Evolutionary conservation across 1,140 invertebrate species (phyloP), one percentile per base, ranked within the genome.

Genomic region (Procambarus clarkii): DNA sequence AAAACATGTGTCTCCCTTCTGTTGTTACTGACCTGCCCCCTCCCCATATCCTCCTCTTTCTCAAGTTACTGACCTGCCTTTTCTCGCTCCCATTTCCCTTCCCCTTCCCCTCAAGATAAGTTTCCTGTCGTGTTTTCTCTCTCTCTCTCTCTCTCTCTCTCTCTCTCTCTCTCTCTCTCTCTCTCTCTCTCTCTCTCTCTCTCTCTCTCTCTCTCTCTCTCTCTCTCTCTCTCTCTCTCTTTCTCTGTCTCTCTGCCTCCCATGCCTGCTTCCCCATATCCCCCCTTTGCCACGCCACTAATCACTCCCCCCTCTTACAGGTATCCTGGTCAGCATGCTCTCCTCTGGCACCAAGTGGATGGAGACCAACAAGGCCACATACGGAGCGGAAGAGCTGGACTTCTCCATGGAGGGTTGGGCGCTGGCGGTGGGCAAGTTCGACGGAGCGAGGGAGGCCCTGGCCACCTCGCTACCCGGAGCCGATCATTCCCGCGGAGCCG

Each of bases 171-270:
- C n/a, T n/a, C 64, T 69, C 64, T 69, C 64, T n/a, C 64, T 69
- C n/a, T n/a, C 64, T 69, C n/a, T n/a, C 64, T 69, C n/a, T n/a
- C 64, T 69, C 64, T 69, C 64, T n/a, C 64, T 69, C n/a, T n/a
- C 64, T 69, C n/a, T n/a, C 64, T 69, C n/a, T n/a, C 64, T 69
- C 64, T 69, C 64, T n/a, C 64, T 69, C n/a, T n/a, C 64, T 69
- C n/a, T n/a, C 64, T 69, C n/a, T n/a, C 64, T 69, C 64, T 69
- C 64, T n/a, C 64, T 69, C n/a, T n/a, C 64, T 69, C n/a, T n/a
- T 1, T 69, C n/a, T 34, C 34, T 34, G 34, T 34, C 34, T 34
- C 8, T 54, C 18, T 44, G 0, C 34, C 8, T 24, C 5, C 21
- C 71, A n/a, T 76, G 9, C 9, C 71, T 76, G 3, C 21, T 44